Base-by-base conservation (phyloP, 2,888 invertebrate genomes). In the Disparrhopalites patrizii region DNA sequence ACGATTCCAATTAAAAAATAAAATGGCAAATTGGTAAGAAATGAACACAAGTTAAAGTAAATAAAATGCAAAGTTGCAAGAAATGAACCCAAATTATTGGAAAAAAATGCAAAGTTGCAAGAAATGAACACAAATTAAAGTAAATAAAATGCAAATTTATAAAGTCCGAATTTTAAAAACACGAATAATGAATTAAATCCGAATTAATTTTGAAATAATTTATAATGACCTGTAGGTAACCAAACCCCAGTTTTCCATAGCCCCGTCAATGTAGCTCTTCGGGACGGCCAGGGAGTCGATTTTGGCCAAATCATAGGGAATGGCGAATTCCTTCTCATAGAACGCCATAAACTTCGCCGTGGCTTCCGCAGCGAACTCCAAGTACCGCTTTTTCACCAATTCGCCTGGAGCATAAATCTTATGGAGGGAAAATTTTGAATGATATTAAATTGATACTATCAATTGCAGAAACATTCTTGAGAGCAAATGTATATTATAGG, bases 241-340 rank as follows among this genome's bases (percentile, higher is more conserved):
- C 5, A 70, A 52, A 13, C 70, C 70, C 31, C 65, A 68, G 31
- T 70, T 70, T 62, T 70, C 65, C 70, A 70, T 70, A n/a, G 68
- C 70, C 3, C 70, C 68, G 10, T 67, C 52, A n/a, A 67, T 68
- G 23, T 56, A 61, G 1, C 25, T 23, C 8, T 25, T 20, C 8
- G 69, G 69, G 0, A 71, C 69, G 15, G 55, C 64, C 28, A 69
- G 66, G 3, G 67, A 68, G 33, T 71, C 71, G 10, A 69, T 40
- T 56, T 71, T 71, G 1, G 64, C 64, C 66, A 66, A 65, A 25
- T 56, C 51, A 27, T 71, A 66, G 20, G 38, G 38, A 23, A 63
- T 43, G 1, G 58, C 55, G 30, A 65, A 69, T 50, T 47, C 43
- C 3, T 31, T 38, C 47, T 71, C 69, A 33, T 68, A 69, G 27